Evolutionary conservation across 2,113 vertebrate species (phyloP).

Genomic region (Pterocles orientalis): DNA sequence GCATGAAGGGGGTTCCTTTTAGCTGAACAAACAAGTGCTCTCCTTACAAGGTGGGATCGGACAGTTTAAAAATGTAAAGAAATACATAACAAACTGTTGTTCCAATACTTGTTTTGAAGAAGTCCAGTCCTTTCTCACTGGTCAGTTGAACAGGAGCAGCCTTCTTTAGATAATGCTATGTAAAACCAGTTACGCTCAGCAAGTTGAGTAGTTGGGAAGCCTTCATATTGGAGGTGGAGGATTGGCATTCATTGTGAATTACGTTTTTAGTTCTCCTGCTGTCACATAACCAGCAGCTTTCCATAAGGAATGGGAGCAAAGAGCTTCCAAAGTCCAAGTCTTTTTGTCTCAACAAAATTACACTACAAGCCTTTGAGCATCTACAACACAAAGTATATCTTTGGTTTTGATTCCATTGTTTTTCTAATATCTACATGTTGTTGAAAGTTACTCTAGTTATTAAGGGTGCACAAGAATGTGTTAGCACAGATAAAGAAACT

Average conservation of each 20-base stretch:
- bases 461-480: constrained; percentile 66
- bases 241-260: constrained; percentile 73
- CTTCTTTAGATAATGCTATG: constrained; percentile 4
- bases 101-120: constrained; percentile 66
- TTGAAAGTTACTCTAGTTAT: constrained; percentile 51
- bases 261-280: constrained; percentile 47
- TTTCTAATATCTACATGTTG: constrained; percentile 30
- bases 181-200: constrained; percentile 73
- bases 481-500: constrained; percentile 68
- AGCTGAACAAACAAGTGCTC: constrained; percentile 63
- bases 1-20: constrained; percentile 52
- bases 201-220: constrained; percentile 36
- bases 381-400: not conserved
- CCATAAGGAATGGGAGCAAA: not conserved
- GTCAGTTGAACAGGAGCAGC: constrained; percentile 72
- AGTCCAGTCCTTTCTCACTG: constrained; percentile 70
- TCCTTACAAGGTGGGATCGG: constrained; percentile 68
- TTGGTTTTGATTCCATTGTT: constrained; percentile 26
- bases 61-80: constrained; percentile 61
- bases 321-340: not conserved
- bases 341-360: not conserved
- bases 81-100: constrained; percentile 74
- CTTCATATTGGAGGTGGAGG: constrained; percentile 51
- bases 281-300: constrained; percentile 32
- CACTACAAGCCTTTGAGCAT: not conserved